Evolutionary conservation across 1,140 invertebrate genomes (phyloP).

Genomic region (Drosophila chauvacae): DNA sequence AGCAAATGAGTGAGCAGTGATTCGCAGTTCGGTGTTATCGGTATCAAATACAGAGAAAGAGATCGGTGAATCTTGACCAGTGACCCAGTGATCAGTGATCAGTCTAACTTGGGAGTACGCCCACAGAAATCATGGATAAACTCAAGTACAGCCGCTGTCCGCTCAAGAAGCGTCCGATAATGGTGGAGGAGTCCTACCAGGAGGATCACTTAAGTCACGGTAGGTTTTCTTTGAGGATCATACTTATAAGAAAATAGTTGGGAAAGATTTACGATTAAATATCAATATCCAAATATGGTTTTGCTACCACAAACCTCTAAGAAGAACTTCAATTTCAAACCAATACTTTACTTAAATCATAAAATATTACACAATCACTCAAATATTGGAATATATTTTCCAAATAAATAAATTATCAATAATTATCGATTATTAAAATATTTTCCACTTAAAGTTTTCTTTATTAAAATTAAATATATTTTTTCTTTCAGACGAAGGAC

Average conservation of each 20-base stretch:
- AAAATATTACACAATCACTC: no score
- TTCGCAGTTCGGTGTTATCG: constrained; percentile 32
- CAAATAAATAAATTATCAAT: neutral
- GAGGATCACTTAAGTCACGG: constrained; percentile 69
- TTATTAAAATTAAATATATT: neutral
- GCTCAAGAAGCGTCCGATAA: constrained; percentile 94
- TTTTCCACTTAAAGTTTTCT: no score
- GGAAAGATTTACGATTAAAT: neutral
- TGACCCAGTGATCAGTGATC: constrained; percentile 24
- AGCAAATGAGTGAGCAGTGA: constrained; percentile 44
- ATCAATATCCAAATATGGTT: neutral
- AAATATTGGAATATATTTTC: no score
- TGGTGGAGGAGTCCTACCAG: constrained; percentile 83
- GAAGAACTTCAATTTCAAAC: no score
- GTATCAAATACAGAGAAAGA: constrained; percentile 13
- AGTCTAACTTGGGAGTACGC: neutral
- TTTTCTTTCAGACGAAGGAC: constrained; percentile 67
- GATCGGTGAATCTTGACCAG: constrained; percentile 15
- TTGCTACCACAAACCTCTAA: no score
- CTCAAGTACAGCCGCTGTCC: constrained; percentile 90
- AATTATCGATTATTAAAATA: neutral
- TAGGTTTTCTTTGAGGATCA: constrained; percentile 32
- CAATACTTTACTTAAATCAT: no score
- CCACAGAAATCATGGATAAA: constrained; percentile 71
- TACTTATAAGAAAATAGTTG: neutral